A percentile compares a stretch with the other conserved stretches of the same genome.
These are phyloP conservation scores for Drosophila seclusa DNA, from an alignment of 2,888 invertebrate genomes.

Conservation along the genomic window DNA sequence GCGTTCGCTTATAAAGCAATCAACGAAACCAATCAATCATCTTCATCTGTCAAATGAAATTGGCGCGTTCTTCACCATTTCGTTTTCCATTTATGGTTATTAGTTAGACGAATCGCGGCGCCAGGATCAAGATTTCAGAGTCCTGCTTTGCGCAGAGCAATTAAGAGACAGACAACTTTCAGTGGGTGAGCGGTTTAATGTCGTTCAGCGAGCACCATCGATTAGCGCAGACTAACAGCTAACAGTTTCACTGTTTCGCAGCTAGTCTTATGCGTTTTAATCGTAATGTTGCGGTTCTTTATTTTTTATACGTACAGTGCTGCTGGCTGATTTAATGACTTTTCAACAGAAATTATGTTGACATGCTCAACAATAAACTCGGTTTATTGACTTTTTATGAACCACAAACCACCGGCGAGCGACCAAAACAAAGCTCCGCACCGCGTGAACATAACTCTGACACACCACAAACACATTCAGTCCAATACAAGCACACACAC, in stretches of 20 bases:
- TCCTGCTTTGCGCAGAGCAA: background rate
- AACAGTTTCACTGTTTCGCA: slow-evolving; percentile 20
- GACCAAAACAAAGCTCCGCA: slow-evolving; percentile 60
- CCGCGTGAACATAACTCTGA: slow-evolving; percentile 34
- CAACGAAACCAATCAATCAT: slow-evolving; percentile 8
- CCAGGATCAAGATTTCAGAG: slow-evolving; percentile 6
- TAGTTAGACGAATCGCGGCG: background rate
- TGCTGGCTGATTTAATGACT: slow-evolving; percentile 64
- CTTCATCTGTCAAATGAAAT: background rate
- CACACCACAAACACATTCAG: slow-evolving; percentile 39
- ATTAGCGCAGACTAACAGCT: slow-evolving; percentile 23
- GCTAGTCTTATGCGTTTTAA: slow-evolving; percentile 13
- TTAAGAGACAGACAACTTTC: background rate
- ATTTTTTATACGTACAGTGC: slow-evolving; percentile 7
- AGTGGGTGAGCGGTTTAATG: slow-evolving; percentile 34
- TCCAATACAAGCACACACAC: slow-evolving; percentile 14
- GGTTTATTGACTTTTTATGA: slow-evolving; percentile 78
- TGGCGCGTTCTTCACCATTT: slow-evolving; percentile 4
- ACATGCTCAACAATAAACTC: slow-evolving; percentile 67
- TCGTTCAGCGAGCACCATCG: slow-evolving; percentile 11
- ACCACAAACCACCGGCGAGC: slow-evolving; percentile 61
- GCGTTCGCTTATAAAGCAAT: background rate
- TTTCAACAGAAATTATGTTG: slow-evolving; percentile 68
- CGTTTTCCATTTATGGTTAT: slow-evolving; percentile 2
- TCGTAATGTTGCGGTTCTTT: slow-evolving; percentile 21